Percentiles rank a stretch among this genome's conserved stretches.
These are phyloP conservation scores for Micromussa lordhowensis DNA, from an alignment of 92 coral and sea anemone species.

Conservation along the genomic window DNA sequence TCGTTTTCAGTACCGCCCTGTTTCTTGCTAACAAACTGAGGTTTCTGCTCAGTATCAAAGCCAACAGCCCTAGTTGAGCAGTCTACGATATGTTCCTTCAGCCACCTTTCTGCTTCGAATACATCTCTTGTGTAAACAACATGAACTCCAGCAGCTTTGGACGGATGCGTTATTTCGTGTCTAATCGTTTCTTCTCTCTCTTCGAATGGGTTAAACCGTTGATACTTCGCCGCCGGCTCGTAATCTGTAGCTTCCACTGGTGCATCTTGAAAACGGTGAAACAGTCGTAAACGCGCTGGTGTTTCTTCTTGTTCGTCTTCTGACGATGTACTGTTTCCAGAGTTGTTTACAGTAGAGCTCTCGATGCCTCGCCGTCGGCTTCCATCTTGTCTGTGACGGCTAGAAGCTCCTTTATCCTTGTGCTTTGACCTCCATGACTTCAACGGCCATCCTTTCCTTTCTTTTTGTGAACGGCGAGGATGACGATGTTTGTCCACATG, in stretches of 20 bases:
- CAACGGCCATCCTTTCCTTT: not conserved
- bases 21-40: constrained; percentile 79
- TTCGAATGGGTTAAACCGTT: not conserved
- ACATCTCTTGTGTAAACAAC: constrained; percentile 69
- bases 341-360: too few species aligned
- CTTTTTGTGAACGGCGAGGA: not conserved
- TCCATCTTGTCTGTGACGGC: not conserved
- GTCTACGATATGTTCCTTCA: constrained; percentile 52
- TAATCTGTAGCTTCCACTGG: not conserved
- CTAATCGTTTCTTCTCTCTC: not conserved
- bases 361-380: too few species aligned
- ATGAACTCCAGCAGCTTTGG: constrained; percentile 57
- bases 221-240: not conserved
- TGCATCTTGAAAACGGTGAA: too few species aligned
- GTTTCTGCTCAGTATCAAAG: constrained; percentile 82
- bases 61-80: constrained; percentile 63
- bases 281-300: too few species aligned
- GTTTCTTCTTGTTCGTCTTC: too few species aligned
- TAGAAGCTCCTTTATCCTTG: not conserved
- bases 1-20: constrained; percentile 66
- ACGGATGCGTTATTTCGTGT: constrained; percentile 37
- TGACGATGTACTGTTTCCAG: too few species aligned
- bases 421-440: not conserved
- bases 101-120: constrained; percentile 67
- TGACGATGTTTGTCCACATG: not conserved